Conservation (phyloP, 2,797 vertebrate genomes). For the Gymnoscopelus microlampas region DNA sequence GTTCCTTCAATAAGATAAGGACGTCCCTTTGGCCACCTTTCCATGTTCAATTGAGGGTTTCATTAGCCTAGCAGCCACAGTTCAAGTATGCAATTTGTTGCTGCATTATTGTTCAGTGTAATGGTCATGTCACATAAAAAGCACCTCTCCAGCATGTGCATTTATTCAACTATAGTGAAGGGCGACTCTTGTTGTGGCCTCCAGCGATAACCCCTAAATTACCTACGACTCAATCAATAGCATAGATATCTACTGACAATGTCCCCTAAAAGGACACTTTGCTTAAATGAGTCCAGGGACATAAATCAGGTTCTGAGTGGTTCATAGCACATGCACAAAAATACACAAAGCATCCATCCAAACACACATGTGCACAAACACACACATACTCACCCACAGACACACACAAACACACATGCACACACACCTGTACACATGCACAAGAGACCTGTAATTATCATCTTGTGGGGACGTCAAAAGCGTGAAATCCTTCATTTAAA, state of each 20-base stretch:
- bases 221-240: conserved; percentile 69
- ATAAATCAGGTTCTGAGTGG: conserved; percentile 47
- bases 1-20: conserved; percentile 19
- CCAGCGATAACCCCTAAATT: conserved; percentile 52
- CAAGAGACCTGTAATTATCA: too few relatives aligned
- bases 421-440: too few relatives aligned
- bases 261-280: conserved; percentile 67
- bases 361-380: neutral
- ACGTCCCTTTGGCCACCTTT: conserved; percentile 1
- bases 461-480: too few relatives aligned
- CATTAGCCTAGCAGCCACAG: conserved; percentile 22
- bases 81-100: conserved; percentile 22
- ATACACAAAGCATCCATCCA: neutral
- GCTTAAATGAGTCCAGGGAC: conserved; percentile 54
- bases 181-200: conserved; percentile 36
- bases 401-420: neutral
- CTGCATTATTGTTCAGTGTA: conserved; percentile 2
- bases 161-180: conserved; percentile 19
- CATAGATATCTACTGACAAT: conserved; percentile 58
- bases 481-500: too few relatives aligned
- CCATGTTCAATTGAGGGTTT: conserved; percentile 20
- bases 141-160: conserved; percentile 7
- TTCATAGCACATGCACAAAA: too few relatives aligned
- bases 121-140: conserved; percentile 12
- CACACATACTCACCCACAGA: neutral